phyloP scores from a whole-genome alignment of 1,140 invertebrate species.

The Spodoptera litura region DNA sequence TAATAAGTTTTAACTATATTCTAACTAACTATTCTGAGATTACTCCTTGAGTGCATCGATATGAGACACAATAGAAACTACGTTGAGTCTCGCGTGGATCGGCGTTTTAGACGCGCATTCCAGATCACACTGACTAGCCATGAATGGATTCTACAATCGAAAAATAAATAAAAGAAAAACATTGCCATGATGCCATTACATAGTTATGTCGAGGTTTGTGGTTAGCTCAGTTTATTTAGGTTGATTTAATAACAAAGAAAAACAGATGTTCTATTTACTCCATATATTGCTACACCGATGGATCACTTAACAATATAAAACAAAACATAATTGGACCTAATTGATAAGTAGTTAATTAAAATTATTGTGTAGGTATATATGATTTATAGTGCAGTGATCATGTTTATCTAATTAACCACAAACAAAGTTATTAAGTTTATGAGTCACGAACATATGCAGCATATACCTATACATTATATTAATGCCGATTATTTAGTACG shows the following conservation, averaged over 20 bases:
- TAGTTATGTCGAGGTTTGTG: background rate
- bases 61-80: no score
- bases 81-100: no score
- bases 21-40: no score
- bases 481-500: no score
- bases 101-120: no score
- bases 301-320: background rate
- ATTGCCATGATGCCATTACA: background rate
- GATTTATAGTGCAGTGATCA: background rate
- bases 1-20: no score
- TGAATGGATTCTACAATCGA: no score
- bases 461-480: background rate
- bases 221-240: no score
- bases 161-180: no score
- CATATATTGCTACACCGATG: background rate
- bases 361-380: constrained; percentile 11
- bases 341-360: constrained; percentile 14
- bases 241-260: background rate
- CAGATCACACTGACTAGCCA: no score
- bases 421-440: constrained; percentile 42
- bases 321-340: constrained; percentile 19
- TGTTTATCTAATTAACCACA: constrained; percentile 51
- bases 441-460: constrained; percentile 1
- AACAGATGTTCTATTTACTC: background rate
- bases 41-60: no score